Evolutionary conservation across 1,140 invertebrate genomes (phyloP).

Genomic region (Diabrotica virgifera): DNA sequence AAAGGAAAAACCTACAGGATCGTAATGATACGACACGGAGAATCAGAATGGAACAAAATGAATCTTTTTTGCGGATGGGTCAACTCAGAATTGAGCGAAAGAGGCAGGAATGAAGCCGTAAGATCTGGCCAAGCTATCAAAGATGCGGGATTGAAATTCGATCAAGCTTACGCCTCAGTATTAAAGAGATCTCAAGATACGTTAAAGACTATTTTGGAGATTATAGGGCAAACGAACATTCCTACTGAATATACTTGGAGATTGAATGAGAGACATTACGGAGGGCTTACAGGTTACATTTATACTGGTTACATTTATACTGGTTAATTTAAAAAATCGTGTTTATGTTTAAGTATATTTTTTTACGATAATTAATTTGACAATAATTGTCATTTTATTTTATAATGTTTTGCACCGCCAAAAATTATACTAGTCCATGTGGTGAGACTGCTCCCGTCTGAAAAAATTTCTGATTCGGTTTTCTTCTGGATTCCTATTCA

Average conservation of each 20-base stretch:
- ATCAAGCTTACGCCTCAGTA: constrained; percentile 66
- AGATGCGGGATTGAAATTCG: constrained; percentile 65
- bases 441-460: too few relatives aligned
- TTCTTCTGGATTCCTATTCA: too few relatives aligned
- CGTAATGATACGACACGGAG: constrained; percentile 66
- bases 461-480: too few relatives aligned
- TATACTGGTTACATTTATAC: too few relatives aligned
- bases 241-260: constrained; percentile 62
- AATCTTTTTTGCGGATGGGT: constrained; percentile 75
- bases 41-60: constrained; percentile 70
- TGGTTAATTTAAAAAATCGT: too few relatives aligned
- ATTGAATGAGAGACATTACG: constrained; percentile 73
- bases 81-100: constrained; percentile 57
- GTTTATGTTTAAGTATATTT: too few relatives aligned
- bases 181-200: constrained; percentile 64
- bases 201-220: constrained; percentile 58
- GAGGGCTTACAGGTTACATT: constrained; percentile 56
- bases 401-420: too few relatives aligned
- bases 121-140: constrained; percentile 68
- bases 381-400: too few relatives aligned
- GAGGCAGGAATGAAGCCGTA: constrained; percentile 62
- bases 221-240: constrained; percentile 57
- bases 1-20: constrained; percentile 26
- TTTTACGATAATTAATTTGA: too few relatives aligned
- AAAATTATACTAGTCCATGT: too few relatives aligned